A percentile compares a stretch with the other conserved stretches of the same genome.
Conservation (phyloP, 2,113 vertebrate genomes). For the Dissostichus mawsoni region DNA sequence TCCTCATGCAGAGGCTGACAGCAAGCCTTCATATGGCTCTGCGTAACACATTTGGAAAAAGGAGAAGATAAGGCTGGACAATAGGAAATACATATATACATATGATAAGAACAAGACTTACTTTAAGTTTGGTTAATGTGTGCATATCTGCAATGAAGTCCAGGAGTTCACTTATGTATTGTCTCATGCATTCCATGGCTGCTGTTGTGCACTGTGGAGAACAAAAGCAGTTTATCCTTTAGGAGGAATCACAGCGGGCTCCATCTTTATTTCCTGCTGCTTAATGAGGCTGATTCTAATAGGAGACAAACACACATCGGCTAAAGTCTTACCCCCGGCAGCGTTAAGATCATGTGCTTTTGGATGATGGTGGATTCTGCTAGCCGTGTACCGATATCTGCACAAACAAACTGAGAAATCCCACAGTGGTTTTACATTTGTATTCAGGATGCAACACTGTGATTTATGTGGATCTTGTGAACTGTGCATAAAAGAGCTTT, state of each 20-base stretch:
- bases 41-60: conserved; percentile 33
- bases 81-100: neutral
- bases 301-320: conserved; percentile 37
- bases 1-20: conserved; percentile 98
- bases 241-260: conserved; percentile 53
- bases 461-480: neutral
- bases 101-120: conserved; percentile 70
- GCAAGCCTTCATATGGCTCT: conserved; percentile 99
- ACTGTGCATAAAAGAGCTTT: neutral
- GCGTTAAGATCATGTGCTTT: conserved; percentile 96
- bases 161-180: conserved; percentile 93
- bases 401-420: conserved; percentile 93
- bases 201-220: conserved; percentile 92
- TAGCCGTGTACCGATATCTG: conserved; percentile 95
- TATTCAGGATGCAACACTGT: neutral
- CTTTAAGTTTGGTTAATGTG: conserved; percentile 96
- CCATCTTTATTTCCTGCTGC: conserved; percentile 58
- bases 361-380: conserved; percentile 98
- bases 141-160: conserved; percentile 99
- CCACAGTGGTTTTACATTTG: conserved; percentile 28
- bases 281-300: conserved; percentile 66
- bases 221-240: conserved; percentile 55
- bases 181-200: conserved; percentile 97
- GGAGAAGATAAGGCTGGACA: neutral
- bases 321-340: conserved; percentile 91